Evolutionary conservation across 1,140 invertebrate species (phyloP).

Genomic region (Leptinotarsa undecemlineata): DNA sequence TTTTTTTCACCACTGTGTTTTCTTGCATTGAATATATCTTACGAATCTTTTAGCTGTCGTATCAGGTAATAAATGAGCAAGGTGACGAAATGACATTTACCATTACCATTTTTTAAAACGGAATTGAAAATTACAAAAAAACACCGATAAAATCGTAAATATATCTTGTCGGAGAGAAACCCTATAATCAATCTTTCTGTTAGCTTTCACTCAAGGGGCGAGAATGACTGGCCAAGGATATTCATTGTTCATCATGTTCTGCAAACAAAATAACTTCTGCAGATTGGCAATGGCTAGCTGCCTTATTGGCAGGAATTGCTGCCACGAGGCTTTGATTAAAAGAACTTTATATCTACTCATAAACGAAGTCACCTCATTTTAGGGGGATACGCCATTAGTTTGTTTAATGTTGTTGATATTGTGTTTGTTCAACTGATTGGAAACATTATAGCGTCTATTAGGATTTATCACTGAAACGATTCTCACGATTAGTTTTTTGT

Average conservation of each 20-base stretch:
- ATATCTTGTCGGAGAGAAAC: too few species aligned
- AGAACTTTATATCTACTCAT: constrained; percentile 30
- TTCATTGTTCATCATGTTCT: constrained; percentile 40
- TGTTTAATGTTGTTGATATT: constrained; percentile 33
- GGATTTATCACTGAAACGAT: neutral
- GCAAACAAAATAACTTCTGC: constrained; percentile 44
- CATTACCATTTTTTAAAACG: too few species aligned
- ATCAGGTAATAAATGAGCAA: too few species aligned
- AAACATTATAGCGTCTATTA: constrained; percentile 11
- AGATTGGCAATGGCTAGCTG: constrained; percentile 40
- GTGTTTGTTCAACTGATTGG: constrained; percentile 43
- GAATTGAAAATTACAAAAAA: too few species aligned
- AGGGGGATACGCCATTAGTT: constrained; percentile 30
- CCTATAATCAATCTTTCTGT: too few species aligned
- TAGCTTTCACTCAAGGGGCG: neutral
- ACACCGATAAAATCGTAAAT: too few species aligned
- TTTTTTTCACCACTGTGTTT: too few species aligned
- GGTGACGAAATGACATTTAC: too few species aligned
- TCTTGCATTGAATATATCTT: too few species aligned
- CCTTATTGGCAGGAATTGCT: constrained; percentile 38
- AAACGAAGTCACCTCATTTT: constrained; percentile 31
- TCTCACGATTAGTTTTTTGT: too few species aligned
- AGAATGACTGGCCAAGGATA: neutral
- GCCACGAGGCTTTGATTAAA: constrained; percentile 39
- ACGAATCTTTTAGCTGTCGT: too few species aligned